phyloP scores from a whole-genome alignment of 2,797 vertebrate genomes.

The Cottoperca gobio region DNA sequence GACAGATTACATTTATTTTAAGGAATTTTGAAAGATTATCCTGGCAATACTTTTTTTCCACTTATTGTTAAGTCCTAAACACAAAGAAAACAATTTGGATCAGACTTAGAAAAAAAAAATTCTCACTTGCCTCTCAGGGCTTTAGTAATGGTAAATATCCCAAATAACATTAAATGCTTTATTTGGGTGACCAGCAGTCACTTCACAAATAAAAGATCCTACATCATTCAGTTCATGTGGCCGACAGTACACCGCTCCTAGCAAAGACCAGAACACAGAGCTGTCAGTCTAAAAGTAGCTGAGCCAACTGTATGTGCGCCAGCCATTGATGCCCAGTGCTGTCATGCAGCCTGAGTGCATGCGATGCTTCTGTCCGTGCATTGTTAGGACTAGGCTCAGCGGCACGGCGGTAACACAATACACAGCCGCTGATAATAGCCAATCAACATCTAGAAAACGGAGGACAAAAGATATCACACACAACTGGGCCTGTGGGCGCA shows the following conservation, averaged over 20 bases:
- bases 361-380: constrained; percentile 57
- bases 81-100: too few relatives aligned
- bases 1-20: too few relatives aligned
- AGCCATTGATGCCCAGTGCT: constrained; percentile 61
- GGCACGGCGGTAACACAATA: constrained; percentile 75
- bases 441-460: constrained; percentile 78
- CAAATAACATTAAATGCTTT: not conserved
- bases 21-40: too few relatives aligned
- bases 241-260: constrained; percentile 16
- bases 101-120: too few relatives aligned
- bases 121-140: too few relatives aligned
- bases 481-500: constrained; percentile 36
- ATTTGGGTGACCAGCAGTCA: not conserved
- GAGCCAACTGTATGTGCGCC: constrained; percentile 71
- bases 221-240: not conserved
- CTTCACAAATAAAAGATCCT: not conserved
- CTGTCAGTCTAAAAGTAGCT: constrained; percentile 69
- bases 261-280: constrained; percentile 73
- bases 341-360: constrained; percentile 39
- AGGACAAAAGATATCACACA: constrained; percentile 68
- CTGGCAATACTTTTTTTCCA: too few relatives aligned
- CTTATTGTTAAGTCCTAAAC: too few relatives aligned
- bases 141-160: not conserved
- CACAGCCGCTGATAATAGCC: constrained; percentile 71
- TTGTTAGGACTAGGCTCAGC: constrained; percentile 65